Percentiles rank a stretch among this genome's conserved stretches.
These are phyloP conservation scores for Malurus melanocephalus DNA, from an alignment of 2,113 vertebrate genomes.

Conservation along the genomic window DNA sequence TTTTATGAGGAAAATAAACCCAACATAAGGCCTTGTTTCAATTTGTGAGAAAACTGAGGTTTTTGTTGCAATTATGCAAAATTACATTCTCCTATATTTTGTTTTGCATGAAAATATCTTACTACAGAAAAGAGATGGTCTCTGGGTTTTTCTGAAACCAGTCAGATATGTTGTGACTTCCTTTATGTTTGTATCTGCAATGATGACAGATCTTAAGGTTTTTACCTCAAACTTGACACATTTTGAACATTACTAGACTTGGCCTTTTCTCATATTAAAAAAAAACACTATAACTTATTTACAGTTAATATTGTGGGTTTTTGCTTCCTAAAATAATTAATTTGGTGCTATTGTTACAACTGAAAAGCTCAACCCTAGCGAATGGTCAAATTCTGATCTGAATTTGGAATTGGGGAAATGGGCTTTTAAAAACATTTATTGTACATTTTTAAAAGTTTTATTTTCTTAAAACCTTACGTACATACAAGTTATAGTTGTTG, in stretches of 20 bases:
- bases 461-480: neutral
- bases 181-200: neutral
- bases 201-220: neutral
- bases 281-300: neutral
- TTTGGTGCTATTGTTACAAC: neutral
- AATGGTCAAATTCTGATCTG: neutral
- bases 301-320: neutral
- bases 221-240: neutral
- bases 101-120: neutral
- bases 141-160: neutral
- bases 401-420: neutral
- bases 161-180: neutral
- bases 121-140: neutral
- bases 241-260: neutral
- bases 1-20: accelerated
- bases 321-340: neutral
- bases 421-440: neutral
- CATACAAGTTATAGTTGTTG: neutral
- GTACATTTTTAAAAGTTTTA: neutral
- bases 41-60: neutral
- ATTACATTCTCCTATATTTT: neutral
- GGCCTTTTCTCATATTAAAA: neutral
- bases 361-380: neutral
- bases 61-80: neutral
- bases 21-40: neutral